Evolutionary conservation across 2,888 invertebrate species (phyloP), one percentile per base, ranked within the genome.

Genomic region (Himalopsyche kuldschensis): DNA sequence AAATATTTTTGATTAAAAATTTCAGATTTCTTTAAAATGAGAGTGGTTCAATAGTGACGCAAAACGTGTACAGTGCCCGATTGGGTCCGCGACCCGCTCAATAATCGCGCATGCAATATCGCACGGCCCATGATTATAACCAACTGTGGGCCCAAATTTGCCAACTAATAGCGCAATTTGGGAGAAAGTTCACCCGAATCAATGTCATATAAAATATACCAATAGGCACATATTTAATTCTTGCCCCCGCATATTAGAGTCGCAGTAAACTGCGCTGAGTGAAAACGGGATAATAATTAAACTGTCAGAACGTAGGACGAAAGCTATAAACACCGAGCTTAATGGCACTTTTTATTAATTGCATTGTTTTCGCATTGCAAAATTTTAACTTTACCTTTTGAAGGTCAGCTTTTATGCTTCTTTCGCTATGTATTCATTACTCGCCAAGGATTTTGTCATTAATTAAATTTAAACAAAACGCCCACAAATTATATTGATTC

Each of bases 81-180:
- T 55, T 55, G 3, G 4, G 30, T 27, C 31, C 31, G 30, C 75
- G 75, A 32, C 31, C 75, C n/a, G 6, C 3, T 3, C 24, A 75
- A 32, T 30, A 27, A 30, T 11, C 24, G 30, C n/a, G 4, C 24
- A 30, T 30, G 75, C 15, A 32, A 32, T 75, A 75, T 75, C 75
- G 75, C 75, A 30, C 75, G 80, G 35, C 20, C 46, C 47, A n/a
- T 75, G 47, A 81, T 81, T 47, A 47, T 81, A 46, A 47, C 41
- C 76, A 76, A 46, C 75, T 75, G 76, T 48, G 81, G 47, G 48
- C 47, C 75, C 76, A 76, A 81, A 81, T 81, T 81, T 76, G 81
- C 75, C 76, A 76, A 81, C 81, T 81, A 81, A 81, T 81, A 81
- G 81, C 48, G 76, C 76, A 81, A 81, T 81, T 81, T 63, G 75